Conservation (phyloP, 1,140 invertebrate species). For the Leucophenga varia region DNA sequence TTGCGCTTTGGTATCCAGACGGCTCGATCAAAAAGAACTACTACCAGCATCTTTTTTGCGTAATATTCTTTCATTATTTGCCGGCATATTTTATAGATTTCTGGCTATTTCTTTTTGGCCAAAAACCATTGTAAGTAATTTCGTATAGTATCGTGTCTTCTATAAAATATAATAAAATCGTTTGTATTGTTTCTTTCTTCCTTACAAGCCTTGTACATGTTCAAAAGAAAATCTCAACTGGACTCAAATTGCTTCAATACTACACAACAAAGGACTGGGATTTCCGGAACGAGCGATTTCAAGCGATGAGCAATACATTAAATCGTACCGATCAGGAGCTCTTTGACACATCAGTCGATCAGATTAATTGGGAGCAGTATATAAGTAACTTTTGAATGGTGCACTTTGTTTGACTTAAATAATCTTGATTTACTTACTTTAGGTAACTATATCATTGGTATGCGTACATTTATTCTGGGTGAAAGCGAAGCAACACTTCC, state of each 20-base stretch:
- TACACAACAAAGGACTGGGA: slow-evolving; percentile 85
- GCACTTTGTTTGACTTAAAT: no score
- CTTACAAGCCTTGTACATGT: slow-evolving; percentile 66
- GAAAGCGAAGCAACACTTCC: slow-evolving; percentile 77
- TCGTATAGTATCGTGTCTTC: background rate
- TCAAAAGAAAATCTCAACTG: slow-evolving; percentile 66
- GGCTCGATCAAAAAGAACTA: slow-evolving; percentile 72
- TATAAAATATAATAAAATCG: no score
- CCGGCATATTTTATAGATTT: slow-evolving; percentile 80
- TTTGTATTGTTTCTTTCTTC: background rate
- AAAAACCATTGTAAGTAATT: slow-evolving; percentile 75
- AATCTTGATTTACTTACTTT: no score
- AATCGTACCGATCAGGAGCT: slow-evolving; percentile 61
- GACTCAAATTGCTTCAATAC: slow-evolving; percentile 73
- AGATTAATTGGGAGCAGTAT: slow-evolving; percentile 69
- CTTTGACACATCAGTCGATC: slow-evolving; percentile 63
- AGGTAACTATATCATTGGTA: slow-evolving; percentile 75
- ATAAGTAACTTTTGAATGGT: no score
- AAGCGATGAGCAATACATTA: slow-evolving; percentile 63
- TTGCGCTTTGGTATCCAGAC: slow-evolving; percentile 78
- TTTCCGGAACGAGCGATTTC: slow-evolving; percentile 74
- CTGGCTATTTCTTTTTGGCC: slow-evolving; percentile 66
- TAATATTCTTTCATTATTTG: slow-evolving; percentile 75
- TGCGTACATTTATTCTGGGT: slow-evolving; percentile 72
- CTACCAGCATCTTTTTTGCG: slow-evolving; percentile 66